Evolutionary conservation across 2,797 vertebrate species (phyloP).

Genomic region (Thripadectes ignobilis): DNA sequence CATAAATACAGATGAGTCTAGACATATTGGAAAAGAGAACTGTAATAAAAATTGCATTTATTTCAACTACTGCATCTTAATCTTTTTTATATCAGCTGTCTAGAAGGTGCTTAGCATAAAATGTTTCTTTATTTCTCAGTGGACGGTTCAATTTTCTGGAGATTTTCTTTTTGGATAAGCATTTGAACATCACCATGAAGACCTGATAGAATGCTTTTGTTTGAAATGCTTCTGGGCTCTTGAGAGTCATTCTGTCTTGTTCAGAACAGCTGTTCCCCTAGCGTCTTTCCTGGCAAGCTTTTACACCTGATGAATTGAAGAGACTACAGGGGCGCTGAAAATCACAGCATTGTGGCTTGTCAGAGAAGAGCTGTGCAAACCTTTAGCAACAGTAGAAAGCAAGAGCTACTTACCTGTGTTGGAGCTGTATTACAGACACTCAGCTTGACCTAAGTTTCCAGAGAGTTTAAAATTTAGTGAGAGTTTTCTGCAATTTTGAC

Average conservation of each 20-base stretch:
- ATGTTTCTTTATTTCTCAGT: constrained; percentile 6
- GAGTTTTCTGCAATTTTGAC: neutral
- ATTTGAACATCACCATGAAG: neutral
- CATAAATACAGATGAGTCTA: neutral
- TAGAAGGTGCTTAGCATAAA: constrained; percentile 16
- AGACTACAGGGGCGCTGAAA: constrained; percentile 1
- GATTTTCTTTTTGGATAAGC: neutral
- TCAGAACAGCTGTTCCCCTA: neutral
- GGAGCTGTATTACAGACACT: neutral
- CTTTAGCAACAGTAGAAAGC: neutral
- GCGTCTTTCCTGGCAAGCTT: neutral
- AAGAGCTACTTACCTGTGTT: neutral
- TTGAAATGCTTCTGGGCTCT: neutral
- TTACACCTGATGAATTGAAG: neutral
- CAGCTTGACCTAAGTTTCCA: neutral
- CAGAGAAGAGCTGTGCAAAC: constrained; percentile 16
- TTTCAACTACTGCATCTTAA: neutral
- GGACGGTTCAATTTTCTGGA: neutral
- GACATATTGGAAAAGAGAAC: neutral
- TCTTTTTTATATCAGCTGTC: neutral
- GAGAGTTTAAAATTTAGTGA: neutral
- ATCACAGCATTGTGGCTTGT: constrained; percentile 4
- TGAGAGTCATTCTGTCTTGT: neutral
- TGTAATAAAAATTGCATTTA: constrained; percentile 14
- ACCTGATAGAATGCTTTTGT: neutral